Percentiles rank a stretch among this genome's conserved stretches.
phyloP scores from a whole-genome alignment of 1,140 invertebrate genomes.

The Euwallacea similis region DNA sequence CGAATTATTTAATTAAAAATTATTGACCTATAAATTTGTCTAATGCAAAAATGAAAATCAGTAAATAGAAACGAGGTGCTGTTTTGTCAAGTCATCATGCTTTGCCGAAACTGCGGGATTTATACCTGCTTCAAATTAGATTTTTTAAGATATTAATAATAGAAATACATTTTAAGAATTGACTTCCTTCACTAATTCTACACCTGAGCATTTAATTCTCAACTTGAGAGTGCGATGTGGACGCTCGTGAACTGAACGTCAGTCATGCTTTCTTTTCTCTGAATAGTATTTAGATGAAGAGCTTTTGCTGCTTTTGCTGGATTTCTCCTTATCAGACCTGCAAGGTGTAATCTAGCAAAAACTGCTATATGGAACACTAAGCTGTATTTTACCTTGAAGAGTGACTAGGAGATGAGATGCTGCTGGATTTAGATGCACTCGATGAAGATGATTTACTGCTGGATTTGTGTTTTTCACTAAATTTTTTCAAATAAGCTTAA shows the following conservation, averaged over 20 bases:
- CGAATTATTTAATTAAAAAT: too few relatives aligned
- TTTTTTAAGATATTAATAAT: too few relatives aligned
- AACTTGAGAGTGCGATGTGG: too few relatives aligned
- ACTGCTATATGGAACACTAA: neutral
- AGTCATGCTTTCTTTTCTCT: conserved; percentile 34
- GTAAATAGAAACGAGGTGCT: too few relatives aligned
- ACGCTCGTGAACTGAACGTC: neutral
- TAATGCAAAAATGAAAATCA: too few relatives aligned
- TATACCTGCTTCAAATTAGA: too few relatives aligned
- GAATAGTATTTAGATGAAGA: conserved; percentile 33
- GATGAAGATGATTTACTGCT: conserved; percentile 23
- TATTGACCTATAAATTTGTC: too few relatives aligned
- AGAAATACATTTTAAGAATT: too few relatives aligned
- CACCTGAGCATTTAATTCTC: too few relatives aligned
- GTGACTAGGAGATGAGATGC: conserved; percentile 30
- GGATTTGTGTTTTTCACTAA: conserved; percentile 33
- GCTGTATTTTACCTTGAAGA: conserved; percentile 26
- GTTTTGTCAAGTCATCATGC: too few relatives aligned
- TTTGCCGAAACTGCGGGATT: too few relatives aligned
- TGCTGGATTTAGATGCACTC: conserved; percentile 23
- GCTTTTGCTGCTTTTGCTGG: conserved; percentile 34
- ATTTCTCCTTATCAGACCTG: conserved; percentile 27
- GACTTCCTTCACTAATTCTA: too few relatives aligned
- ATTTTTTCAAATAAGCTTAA: neutral
- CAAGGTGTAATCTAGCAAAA: neutral